Evolutionary conservation across 2,888 invertebrate species (phyloP).

Genomic region (Ceriagrion tenellum): DNA sequence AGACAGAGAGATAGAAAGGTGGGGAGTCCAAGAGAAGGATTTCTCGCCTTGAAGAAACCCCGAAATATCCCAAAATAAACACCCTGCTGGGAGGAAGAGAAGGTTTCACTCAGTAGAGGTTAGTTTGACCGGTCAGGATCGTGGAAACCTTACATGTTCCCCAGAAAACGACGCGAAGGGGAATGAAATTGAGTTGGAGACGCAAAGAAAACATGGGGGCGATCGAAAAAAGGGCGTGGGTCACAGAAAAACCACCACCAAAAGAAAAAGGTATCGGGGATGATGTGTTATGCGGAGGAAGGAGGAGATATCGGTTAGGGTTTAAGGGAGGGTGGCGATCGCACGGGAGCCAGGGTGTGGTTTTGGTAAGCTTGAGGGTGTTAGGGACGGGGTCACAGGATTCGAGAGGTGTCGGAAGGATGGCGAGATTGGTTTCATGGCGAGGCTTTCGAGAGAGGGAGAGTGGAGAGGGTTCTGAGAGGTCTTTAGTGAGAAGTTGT

Average conservation of each 20-base stretch:
- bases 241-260: background rate
- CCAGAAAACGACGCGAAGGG: background rate
- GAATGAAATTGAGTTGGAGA: background rate
- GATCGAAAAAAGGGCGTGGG: background rate
- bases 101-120: too few relatives aligned
- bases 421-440: background rate
- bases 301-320: background rate
- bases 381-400: too few relatives aligned
- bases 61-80: background rate
- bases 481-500: background rate
- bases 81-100: background rate
- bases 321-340: too few relatives aligned
- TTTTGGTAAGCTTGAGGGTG: too few relatives aligned
- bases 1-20: too few relatives aligned
- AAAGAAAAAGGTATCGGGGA: background rate
- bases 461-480: slow-evolving; percentile 15
- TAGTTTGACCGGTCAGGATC: background rate
- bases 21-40: background rate
- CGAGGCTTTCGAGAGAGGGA: background rate
- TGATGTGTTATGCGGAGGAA: background rate
- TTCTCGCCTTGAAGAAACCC: background rate
- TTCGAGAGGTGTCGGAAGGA: background rate
- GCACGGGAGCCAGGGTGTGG: too few relatives aligned
- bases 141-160: background rate
- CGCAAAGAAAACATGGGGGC: background rate